Base-by-base conservation (phyloP, 2,797 vertebrate genomes). In the Furcifer pardalis region DNA sequence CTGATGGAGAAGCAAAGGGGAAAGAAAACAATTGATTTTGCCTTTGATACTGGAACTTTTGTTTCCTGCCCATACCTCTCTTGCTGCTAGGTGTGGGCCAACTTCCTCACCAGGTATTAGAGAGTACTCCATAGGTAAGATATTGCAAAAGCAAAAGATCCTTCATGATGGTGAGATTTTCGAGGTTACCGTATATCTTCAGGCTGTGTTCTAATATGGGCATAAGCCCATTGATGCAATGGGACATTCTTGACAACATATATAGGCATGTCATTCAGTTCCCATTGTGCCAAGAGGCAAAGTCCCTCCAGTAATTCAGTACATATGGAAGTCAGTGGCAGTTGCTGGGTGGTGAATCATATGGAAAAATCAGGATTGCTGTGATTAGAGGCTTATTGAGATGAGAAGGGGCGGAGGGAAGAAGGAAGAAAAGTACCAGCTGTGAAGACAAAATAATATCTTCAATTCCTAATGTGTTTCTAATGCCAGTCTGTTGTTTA, bases 1-100 rank as follows among this genome's bases (percentile, higher is more conserved):
- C 84, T 90, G 79, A 63, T 42, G 52, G 1, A 49, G 25, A 23
- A 84, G 83, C 89, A 86, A 69, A 63, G 6, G 88, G 66, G 66
- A 81, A 86, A 77, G 76, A 77, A 21, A 4, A 5, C 52, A 17
- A 56, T 56, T 62, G 90, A 81, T 42, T 85, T 77, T 88, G 30
- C 46, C 27, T 35, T 75, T 40, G 84, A 86, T 84, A 25, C 40
- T n/a, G 83, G 88, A 84, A 5, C 49, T n/a, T 83, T 77, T 60
- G 79, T 46, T 77, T 63, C n/a, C 69, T 21, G 17, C 81, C 17
- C 17, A 1, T 35, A 44, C 52, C 35, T 49, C 27, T 62, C 7
- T 79, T 44, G 46, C 40, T 46, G 49, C 17, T 86, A 63, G 32
- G 49, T 27, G 49, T 66, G 30, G n/a, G 19, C 21, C 32, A 79